phyloP scores from a whole-genome alignment of 2,888 invertebrate species.

The Acronicta leporina region DNA sequence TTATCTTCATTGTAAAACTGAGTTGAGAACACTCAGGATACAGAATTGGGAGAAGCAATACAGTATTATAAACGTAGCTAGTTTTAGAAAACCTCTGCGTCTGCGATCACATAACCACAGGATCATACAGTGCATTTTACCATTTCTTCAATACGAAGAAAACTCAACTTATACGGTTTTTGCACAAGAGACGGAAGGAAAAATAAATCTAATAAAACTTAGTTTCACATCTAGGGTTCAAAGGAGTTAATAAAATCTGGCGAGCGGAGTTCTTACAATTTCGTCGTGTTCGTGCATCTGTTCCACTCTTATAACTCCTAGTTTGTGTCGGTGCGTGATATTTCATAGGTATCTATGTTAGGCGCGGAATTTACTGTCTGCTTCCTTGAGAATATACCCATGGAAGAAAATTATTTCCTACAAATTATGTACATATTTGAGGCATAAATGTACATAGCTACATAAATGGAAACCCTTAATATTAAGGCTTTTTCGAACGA shows the following conservation, averaged over 20 bases:
- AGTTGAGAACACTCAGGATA: not conserved
- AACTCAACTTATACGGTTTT: constrained; percentile 1
- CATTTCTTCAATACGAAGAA: not conserved
- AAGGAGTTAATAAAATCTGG: constrained; percentile 49
- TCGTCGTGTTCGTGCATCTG: constrained; percentile 48
- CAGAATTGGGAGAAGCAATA: not conserved
- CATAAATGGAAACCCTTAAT: no score
- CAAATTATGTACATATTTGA: not conserved
- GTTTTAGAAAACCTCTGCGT: no score
- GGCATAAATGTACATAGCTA: no score
- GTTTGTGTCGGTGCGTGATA: constrained; percentile 29
- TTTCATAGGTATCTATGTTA: constrained; percentile 23
- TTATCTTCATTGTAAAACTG: constrained; percentile 2
- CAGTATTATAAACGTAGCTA: no score
- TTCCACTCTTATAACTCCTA: constrained; percentile 30
- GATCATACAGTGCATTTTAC: no score
- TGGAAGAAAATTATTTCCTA: not conserved
- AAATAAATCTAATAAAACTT: constrained; percentile 43
- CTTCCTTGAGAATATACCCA: not conserved
- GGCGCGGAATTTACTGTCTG: constrained; percentile 4
- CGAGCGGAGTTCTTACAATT: constrained; percentile 41
- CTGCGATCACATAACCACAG: no score
- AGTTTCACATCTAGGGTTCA: constrained; percentile 43
- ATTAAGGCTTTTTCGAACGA: no score
- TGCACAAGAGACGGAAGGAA: constrained; percentile 7